A percentile compares a stretch with the other conserved stretches of the same genome.
These are phyloP conservation scores for Drosophila murphyi DNA, from an alignment of 1,140 invertebrate genomes.

Conservation along the genomic window DNA sequence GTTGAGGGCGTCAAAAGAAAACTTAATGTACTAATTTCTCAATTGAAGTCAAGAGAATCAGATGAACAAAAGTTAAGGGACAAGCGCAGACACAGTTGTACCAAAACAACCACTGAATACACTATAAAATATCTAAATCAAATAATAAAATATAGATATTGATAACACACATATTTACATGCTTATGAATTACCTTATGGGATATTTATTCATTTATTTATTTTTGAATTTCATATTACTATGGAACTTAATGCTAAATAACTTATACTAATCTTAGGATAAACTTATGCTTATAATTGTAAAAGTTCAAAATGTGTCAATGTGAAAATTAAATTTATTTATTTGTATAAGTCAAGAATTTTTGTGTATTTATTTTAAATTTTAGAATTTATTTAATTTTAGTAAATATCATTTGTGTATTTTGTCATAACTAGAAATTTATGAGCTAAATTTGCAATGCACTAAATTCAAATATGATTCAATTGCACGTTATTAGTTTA, in stretches of 20 bases:
- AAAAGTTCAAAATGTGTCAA: too few species aligned
- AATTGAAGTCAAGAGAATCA: constrained; percentile 61
- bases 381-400: too few species aligned
- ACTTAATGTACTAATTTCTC: constrained; percentile 80
- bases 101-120: constrained; percentile 2
- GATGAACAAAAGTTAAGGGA: constrained; percentile 15
- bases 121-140: not conserved
- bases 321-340: too few species aligned
- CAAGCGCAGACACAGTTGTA: not conserved
- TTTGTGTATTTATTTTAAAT: not conserved
- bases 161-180: not conserved
- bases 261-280: too few species aligned
- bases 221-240: not conserved
- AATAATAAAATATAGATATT: not conserved
- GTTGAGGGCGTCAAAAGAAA: constrained; percentile 73
- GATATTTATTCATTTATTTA: too few species aligned
- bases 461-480: not conserved
- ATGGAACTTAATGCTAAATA: too few species aligned
- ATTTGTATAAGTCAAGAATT: too few species aligned
- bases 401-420: too few species aligned
- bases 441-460: not conserved
- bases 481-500: constrained; percentile 10
- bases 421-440: too few species aligned
- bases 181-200: too few species aligned
- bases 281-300: too few species aligned